Conservation (phyloP, 2,113 vertebrate species). For the Hucho hucho region DNA sequence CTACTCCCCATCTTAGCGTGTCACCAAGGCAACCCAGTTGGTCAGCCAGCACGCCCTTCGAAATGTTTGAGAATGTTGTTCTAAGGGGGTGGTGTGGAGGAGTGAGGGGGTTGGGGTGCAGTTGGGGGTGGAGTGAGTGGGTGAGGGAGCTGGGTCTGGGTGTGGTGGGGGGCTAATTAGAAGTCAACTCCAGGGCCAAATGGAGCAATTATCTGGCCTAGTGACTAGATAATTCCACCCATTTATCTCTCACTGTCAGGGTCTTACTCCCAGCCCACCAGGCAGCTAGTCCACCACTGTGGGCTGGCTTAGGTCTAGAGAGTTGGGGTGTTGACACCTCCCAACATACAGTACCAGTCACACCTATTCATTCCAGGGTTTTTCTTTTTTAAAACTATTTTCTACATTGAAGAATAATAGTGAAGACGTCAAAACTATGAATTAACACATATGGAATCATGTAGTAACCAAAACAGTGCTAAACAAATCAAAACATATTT, state of each 20-base stretch:
- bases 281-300: slow-evolving; percentile 52
- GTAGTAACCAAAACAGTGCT: too few relatives aligned
- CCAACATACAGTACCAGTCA: too few relatives aligned
- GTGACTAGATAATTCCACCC: slow-evolving; percentile 82
- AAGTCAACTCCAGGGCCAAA: slow-evolving; percentile 80
- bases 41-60: slow-evolving; percentile 51
- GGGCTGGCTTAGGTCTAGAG: slow-evolving; percentile 1
- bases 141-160: too few relatives aligned
- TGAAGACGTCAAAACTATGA: too few relatives aligned
- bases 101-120: too few relatives aligned
- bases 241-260: slow-evolving; percentile 78
- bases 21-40: slow-evolving; percentile 68
- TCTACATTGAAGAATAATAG: too few relatives aligned
- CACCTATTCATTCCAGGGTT: too few relatives aligned
- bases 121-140: slow-evolving; percentile 64
- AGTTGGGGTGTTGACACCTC: background rate
- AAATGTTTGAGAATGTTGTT: slow-evolving; percentile 76
- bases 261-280: slow-evolving; percentile 76
- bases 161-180: slow-evolving; percentile 76
- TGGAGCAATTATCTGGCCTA: slow-evolving; percentile 82
- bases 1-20: slow-evolving; percentile 37
- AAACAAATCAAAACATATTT: too few relatives aligned
- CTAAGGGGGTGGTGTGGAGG: slow-evolving; percentile 36
- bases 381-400: too few relatives aligned
- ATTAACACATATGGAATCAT: too few relatives aligned